These are phyloP conservation scores for Hyposoter dolosus DNA, from an alignment of 2,888 invertebrate species.

Conservation along the genomic window DNA sequence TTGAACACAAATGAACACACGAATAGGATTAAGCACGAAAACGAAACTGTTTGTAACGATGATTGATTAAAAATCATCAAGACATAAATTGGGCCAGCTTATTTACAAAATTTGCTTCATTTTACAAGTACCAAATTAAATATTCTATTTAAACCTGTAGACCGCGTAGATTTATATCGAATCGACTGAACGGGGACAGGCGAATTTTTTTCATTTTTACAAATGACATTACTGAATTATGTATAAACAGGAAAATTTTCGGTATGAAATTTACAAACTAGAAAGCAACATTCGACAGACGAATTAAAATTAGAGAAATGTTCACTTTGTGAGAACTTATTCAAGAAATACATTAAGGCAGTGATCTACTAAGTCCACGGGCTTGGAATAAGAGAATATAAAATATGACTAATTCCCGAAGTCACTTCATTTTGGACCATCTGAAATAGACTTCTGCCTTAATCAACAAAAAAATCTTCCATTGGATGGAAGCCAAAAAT, in stretches of 20 bases:
- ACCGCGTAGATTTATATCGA: background rate
- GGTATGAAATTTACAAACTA: background rate
- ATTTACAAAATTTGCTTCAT: constrained; percentile 55
- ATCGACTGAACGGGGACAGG: background rate
- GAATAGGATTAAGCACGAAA: background rate
- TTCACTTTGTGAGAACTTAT: background rate
- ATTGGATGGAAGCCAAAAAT: background rate
- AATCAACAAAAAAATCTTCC: background rate
- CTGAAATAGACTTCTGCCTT: no score
- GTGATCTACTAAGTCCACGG: no score
- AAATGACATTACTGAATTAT: background rate
- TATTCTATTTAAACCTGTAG: background rate
- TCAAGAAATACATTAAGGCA: background rate
- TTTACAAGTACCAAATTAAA: background rate
- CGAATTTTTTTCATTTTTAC: background rate
- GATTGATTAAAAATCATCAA: constrained; percentile 9
- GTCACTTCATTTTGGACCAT: no score
- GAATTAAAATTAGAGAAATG: background rate
- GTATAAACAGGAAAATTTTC: background rate
- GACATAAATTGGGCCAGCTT: constrained; percentile 32
- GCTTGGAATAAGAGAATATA: no score
- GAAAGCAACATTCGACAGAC: background rate
- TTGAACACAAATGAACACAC: background rate
- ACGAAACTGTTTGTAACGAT: background rate
- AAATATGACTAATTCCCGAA: no score